Evolutionary conservation across 2,888 invertebrate species (phyloP).

Genomic region (Gasteruption jaculator): DNA sequence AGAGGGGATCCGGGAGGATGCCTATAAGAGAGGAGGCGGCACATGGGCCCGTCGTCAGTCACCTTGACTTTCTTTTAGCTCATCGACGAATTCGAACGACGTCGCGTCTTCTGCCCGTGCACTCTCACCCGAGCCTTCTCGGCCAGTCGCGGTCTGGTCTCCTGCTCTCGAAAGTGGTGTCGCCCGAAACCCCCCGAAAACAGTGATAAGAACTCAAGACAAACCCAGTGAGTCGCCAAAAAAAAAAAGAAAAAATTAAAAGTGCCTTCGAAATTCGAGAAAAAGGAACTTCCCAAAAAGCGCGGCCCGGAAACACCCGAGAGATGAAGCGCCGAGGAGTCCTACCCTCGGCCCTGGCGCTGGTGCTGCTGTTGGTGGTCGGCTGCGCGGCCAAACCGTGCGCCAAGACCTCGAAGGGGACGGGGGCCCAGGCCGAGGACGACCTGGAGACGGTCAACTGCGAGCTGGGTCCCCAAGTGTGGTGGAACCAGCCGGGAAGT

Average conservation of each 20-base stretch:
- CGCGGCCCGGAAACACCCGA: no score
- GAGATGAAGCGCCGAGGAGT: slow-evolving; percentile 8
- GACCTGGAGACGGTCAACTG: slow-evolving; percentile 1
- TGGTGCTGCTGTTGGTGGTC: neutral
- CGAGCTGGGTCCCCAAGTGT: slow-evolving; percentile 16
- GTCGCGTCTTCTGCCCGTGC: no score
- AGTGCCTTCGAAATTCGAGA: no score
- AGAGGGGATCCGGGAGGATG: slow-evolving; percentile 35
- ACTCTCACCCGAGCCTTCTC: no score
- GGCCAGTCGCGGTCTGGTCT: no score
- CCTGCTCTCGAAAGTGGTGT: no score
- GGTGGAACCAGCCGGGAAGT: slow-evolving; percentile 26
- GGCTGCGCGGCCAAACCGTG: slow-evolving; percentile 11
- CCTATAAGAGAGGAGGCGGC: slow-evolving; percentile 50
- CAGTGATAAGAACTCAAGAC: no score
- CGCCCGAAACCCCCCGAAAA: no score
- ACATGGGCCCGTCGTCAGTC: slow-evolving; percentile 49
- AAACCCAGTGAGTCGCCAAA: no score
- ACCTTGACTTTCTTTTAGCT: slow-evolving; percentile 49
- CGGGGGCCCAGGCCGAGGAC: slow-evolving; percentile 6
- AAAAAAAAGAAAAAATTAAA: no score
- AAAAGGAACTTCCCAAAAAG: no score
- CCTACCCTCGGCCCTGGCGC: slow-evolving; percentile 5
- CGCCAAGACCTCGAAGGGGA: slow-evolving; percentile 4
- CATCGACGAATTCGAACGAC: no score